These are phyloP conservation scores for Mythimna albipuncta DNA, from an alignment of 2,888 invertebrate species.

Conservation along the genomic window DNA sequence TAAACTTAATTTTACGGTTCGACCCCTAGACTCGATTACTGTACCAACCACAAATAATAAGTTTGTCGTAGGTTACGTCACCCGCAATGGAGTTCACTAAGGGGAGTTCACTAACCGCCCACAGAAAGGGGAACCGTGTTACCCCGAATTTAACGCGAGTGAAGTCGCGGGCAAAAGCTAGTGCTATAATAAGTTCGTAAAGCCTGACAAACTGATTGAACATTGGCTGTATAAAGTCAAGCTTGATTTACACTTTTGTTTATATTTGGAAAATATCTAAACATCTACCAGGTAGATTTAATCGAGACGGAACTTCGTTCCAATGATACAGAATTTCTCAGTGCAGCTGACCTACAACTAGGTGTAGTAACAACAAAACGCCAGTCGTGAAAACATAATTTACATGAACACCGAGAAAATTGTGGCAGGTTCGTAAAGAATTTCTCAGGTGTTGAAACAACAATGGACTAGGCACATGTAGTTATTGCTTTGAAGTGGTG, in stretches of 20 bases:
- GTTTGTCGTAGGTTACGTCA: too few relatives aligned
- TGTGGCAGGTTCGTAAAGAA: conserved; percentile 59
- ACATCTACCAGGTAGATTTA: not conserved
- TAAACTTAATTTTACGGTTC: too few relatives aligned
- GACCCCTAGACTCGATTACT: too few relatives aligned
- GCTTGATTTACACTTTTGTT: not conserved
- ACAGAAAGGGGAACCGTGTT: too few relatives aligned
- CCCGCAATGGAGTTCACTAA: too few relatives aligned
- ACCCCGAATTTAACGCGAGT: too few relatives aligned
- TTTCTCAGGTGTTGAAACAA: conserved; percentile 70
- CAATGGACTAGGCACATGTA: conserved; percentile 63
- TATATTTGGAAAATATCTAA: not conserved
- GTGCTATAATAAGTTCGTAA: too few relatives aligned
- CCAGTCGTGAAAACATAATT: conserved; percentile 50
- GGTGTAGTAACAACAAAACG: conserved; percentile 41
- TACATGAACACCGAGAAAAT: conserved; percentile 50
- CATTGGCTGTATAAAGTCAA: not conserved
- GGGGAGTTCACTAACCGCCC: too few relatives aligned
- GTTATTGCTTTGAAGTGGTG: conserved; percentile 63
- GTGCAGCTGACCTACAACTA: conserved; percentile 15
- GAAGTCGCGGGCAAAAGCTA: too few relatives aligned
- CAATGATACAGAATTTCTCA: conserved; percentile 9
- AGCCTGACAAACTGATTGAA: too few relatives aligned
- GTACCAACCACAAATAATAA: too few relatives aligned
- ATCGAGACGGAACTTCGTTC: conserved; percentile 15